Percentiles rank a stretch among this genome's conserved stretches.
phyloP scores from a whole-genome alignment of 1,140 invertebrate species.

The Leptonema lineaticorne region DNA sequence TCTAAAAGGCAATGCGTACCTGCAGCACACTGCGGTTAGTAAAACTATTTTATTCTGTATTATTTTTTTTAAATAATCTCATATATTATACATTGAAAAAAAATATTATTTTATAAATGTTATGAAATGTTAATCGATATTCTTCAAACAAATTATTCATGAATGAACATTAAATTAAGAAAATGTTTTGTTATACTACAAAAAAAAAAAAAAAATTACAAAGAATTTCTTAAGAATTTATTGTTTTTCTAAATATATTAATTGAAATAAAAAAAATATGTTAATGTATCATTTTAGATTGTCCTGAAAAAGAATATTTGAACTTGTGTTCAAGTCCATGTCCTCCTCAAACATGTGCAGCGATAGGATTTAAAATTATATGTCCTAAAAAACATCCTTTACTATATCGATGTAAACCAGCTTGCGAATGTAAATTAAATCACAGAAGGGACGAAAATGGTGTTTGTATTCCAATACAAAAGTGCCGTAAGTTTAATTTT shows the following conservation, averaged over 20 bases:
- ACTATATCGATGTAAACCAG: background rate
- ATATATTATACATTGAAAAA: background rate
- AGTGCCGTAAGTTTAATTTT: background rate
- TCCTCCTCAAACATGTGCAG: background rate
- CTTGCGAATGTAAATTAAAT: slow-evolving; percentile 10
- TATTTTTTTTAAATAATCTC: background rate
- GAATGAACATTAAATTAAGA: no score
- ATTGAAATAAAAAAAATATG: no score
- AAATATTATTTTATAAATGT: background rate
- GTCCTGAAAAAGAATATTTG: background rate
- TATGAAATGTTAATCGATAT: no score
- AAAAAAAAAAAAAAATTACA: no score
- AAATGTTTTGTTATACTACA: no score
- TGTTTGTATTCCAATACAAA: background rate
- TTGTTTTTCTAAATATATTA: no score
- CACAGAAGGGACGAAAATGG: background rate
- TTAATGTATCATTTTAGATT: background rate
- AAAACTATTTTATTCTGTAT: background rate
- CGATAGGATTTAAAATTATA: background rate
- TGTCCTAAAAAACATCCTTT: background rate
- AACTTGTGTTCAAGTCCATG: background rate
- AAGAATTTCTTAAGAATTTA: no score
- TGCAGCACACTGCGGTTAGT: slow-evolving; percentile 16
- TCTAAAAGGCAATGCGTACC: slow-evolving; percentile 13
- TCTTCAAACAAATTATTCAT: no score